Evolutionary conservation across 2,113 vertebrate genomes (phyloP), one percentile per base, ranked within the genome.

Genomic region (Microcebus griseorufus): DNA sequence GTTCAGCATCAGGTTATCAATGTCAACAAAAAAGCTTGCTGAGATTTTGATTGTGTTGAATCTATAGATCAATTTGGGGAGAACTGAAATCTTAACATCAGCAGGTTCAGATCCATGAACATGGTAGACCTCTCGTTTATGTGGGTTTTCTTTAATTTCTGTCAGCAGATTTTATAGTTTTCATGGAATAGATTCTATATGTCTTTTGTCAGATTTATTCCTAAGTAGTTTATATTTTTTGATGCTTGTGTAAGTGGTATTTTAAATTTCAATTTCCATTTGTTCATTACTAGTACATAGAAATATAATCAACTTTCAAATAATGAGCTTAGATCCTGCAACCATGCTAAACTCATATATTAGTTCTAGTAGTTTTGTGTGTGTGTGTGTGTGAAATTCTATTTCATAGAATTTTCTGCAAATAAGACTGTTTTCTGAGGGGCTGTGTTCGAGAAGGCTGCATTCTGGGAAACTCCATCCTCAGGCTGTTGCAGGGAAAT

Each of bases 181-280:
- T 67, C 62, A 32, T n/a, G 53, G 29, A 51, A 83, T 1, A 73
- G 10, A 1, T 79, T 91, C 88, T 85, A 18, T 88, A 18, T 2
- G 32, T 37, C 12, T 70, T 90, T 84, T 76, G 45, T 81, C 64
- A 79, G 84, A 80, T 70, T 70, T 94, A 94, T 62, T 58, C 17
- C 42, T 80, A 80, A 65, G 6, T 55, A 86, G 16, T 27, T 78
- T 95, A 14, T 53, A 70, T 94, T 88, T 93, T 62, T 91, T 93
- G 2, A 79, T 93, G 29, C 6, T 81, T 87, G 72, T n/a, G 0
- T 73, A 86, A 91, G 32, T 93, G 4, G 11, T 78, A 95, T 84
- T 94, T 97, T 82, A 69, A 85, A 64, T 90, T 65, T 94, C 10
- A 84, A 58, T 45, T 78, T 94, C 42, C 20, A 78, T 6, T 58